Evolutionary conservation across 2,888 invertebrate genomes (phyloP), one percentile per base, ranked within the genome.

Genomic region (Aporophyla lueneburgensis): DNA sequence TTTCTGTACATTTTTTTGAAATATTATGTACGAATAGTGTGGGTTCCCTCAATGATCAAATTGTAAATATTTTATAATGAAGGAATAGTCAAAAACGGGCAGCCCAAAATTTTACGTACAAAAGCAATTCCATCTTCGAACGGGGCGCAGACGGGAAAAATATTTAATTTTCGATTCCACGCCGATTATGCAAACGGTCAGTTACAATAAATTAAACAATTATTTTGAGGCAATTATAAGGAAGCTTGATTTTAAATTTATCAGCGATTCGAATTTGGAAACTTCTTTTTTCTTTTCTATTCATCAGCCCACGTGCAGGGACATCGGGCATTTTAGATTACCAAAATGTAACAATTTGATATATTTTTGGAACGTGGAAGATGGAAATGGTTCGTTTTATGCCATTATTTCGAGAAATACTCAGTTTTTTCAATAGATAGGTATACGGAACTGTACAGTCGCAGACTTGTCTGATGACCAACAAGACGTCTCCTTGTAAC

Each of bases 401-500:
- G 2, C 14, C 5, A 0, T 16, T 43, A 27, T 40, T 49, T 43
- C 24, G 7, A 40, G 40, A 61, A 51, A 43, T 66, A 66, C 51
- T 46, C n/a, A 9, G 1, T 46, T 10, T 2, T n/a, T 33, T 33
- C 33, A 33, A 33, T 33, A 33, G 33, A 33, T 33, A 54, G 51
- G 75, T 65, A 75, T 81, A 81, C 85, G 65, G 76, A 77, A 80
- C 78, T 63, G 59, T 78, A 65, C 46, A 71, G 24, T 24, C 21
- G 46, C 69, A 59, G 71, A 73, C 76, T 71, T 68, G 79, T 61
- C 81, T 72, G 86, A 76, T 76, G 79, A 69, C 73, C 80, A 85
- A 76, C 69, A 49, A 86, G 77, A 80, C 69, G 73, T 82, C 77
- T 65, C 53, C 61, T 54, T n/a, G 62, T 88, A 86, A 87, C 87